Evolutionary conservation across 2,888 invertebrate species (phyloP), one percentile per base, ranked within the genome.

Genomic region (Lysandra coridon): DNA sequence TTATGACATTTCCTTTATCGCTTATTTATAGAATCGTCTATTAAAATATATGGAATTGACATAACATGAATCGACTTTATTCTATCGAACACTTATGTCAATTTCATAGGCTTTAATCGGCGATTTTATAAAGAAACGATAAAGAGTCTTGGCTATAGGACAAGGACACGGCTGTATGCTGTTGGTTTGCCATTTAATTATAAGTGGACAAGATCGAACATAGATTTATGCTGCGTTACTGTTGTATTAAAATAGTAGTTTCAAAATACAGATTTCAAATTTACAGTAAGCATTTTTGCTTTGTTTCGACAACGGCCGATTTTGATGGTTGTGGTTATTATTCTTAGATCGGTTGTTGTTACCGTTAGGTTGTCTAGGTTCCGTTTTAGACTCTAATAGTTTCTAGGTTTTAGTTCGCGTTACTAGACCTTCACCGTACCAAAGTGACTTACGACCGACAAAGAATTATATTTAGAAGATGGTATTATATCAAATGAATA

Each of bases 391-490:
- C 10, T 49, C 12, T 75, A 44, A 10, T 73, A 37, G 53, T 79
- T 60, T 69, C 10, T 78, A 30, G 49, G 57, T 78, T 79, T 60
- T 57, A 60, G n/a, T 73, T 79, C 62, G 79, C 62, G 79, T 79
- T 79, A 79, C 79, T 75, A 57, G 62, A 75, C 62, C 75, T 75
- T 44, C 62, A 79, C 74, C 62, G 79, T 75, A 79, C 75, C 79
- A 57, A 79, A 79, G 79, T 79, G 79, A 79, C 79, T 79, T 79
- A 79, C 79, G 75, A 79, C 75, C 57, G 79, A 79, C 79, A 75
- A 79, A 79, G 79, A 79, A 75, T 79, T 75, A 75, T 75, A 79
- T 79, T 79, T 74, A 79, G 79, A 60, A 74, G 60, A 73, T 49
- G 57, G 57, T 74, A 74, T 60, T 74, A 74, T 79, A 74, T 60